Conservation (phyloP, 2,888 invertebrate species). For the Bombylius major region DNA sequence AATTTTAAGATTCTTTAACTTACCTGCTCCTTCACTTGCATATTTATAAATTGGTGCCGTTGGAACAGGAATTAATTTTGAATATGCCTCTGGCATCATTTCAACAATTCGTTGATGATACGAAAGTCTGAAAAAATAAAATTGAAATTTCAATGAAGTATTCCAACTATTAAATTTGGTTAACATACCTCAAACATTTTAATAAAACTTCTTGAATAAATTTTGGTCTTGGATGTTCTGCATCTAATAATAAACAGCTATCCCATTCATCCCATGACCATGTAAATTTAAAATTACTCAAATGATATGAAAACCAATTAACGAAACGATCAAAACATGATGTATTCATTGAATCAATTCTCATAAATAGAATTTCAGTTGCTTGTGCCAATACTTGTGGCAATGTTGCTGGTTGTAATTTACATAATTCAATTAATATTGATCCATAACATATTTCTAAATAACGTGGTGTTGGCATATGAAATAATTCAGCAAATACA, state of each 20-base stretch:
- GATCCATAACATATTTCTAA: slow-evolving; percentile 90
- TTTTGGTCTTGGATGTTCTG: slow-evolving; percentile 84
- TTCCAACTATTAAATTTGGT: neutral
- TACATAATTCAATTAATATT: slow-evolving; percentile 91
- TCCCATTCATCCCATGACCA: slow-evolving; percentile 99
- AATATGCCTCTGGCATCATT: slow-evolving; percentile 80
- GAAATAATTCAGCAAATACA: slow-evolving; percentile 87
- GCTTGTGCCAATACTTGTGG: slow-evolving; percentile 97
- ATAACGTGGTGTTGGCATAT: slow-evolving; percentile 78
- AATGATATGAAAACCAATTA: slow-evolving; percentile 95
- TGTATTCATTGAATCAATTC: slow-evolving; percentile 94
- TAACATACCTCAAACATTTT: slow-evolving; percentile 68
- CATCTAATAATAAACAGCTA: slow-evolving; percentile 66
- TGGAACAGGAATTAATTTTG: slow-evolving; percentile 67
- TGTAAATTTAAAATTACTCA: slow-evolving; percentile 97
- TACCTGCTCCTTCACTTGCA: slow-evolving; percentile 78
- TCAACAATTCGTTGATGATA: slow-evolving; percentile 90
- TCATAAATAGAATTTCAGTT: slow-evolving; percentile 89
- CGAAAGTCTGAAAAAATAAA: slow-evolving; percentile 52
- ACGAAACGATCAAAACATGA: slow-evolving; percentile 94
- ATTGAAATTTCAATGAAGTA: neutral
- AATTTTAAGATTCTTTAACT: slow-evolving; percentile 26
- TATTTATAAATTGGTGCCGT: slow-evolving; percentile 86
- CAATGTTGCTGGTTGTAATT: slow-evolving; percentile 91
- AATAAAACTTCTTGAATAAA: slow-evolving; percentile 87